These are phyloP conservation scores for Hypotaenidia okinawae DNA, from an alignment of 2,797 vertebrate genomes.

Conservation along the genomic window DNA sequence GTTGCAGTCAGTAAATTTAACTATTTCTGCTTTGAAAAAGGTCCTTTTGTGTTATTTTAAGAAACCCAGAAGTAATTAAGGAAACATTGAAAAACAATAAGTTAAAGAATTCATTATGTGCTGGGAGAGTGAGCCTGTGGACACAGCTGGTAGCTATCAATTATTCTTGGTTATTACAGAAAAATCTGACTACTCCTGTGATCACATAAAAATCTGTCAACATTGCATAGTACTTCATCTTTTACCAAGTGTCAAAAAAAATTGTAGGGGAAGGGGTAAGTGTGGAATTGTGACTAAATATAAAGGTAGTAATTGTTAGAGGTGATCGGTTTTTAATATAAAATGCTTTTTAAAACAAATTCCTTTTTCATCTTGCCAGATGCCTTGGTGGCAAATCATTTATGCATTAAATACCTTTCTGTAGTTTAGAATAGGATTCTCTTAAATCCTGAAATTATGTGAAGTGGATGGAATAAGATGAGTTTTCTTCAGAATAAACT, in stretches of 20 bases:
- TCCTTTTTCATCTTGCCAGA: constrained; percentile 54
- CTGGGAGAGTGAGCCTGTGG: constrained; percentile 66
- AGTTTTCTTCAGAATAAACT: constrained; percentile 16
- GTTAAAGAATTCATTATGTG: constrained; percentile 70
- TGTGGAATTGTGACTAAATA: constrained; percentile 39
- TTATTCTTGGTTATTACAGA: constrained; percentile 73
- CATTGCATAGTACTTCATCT: constrained; percentile 65
- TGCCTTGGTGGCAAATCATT: constrained; percentile 39
- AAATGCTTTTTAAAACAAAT: not conserved
- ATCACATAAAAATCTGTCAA: constrained; percentile 74
- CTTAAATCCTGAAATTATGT: constrained; percentile 25
- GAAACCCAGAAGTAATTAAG: constrained; percentile 69
- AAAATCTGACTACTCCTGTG: constrained; percentile 72
- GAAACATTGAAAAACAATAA: constrained; percentile 74
- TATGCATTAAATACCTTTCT: constrained; percentile 25
- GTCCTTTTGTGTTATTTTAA: constrained; percentile 64
- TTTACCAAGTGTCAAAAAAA: constrained; percentile 61
- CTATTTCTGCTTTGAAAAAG: constrained; percentile 65
- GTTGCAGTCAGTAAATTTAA: constrained; percentile 65
- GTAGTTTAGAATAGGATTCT: constrained; percentile 29
- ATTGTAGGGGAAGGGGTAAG: not conserved
- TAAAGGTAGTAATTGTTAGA: constrained; percentile 45
- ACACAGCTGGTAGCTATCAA: constrained; percentile 82
- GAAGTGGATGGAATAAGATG: constrained; percentile 35
- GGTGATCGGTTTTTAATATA: constrained; percentile 28